Evolutionary conservation across 2,888 invertebrate genomes (phyloP).

Genomic region (Tricholauxania praeusta): DNA sequence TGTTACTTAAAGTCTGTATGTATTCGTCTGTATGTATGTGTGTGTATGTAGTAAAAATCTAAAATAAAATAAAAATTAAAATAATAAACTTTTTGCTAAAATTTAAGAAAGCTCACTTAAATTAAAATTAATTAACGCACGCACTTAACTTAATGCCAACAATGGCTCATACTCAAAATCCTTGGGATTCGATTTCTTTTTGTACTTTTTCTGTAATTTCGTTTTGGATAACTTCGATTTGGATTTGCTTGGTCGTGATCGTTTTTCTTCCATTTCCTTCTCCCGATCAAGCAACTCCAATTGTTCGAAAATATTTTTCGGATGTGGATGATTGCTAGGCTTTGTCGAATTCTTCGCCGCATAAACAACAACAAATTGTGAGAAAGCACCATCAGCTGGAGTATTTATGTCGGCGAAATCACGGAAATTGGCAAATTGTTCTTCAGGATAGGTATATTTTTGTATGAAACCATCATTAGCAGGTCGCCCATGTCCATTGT

Average conservation of each 20-base stretch:
- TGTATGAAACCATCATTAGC: slow-evolving; percentile 71
- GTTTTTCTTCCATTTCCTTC: slow-evolving; percentile 61
- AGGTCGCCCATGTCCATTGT: slow-evolving; percentile 80
- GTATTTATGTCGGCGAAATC: slow-evolving; percentile 92
- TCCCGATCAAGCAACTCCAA: slow-evolving; percentile 79
- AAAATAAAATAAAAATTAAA: no score
- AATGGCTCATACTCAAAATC: slow-evolving; percentile 66
- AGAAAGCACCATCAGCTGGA: slow-evolving; percentile 84
- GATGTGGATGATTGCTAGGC: slow-evolving; percentile 65
- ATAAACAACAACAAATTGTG: slow-evolving; percentile 86
- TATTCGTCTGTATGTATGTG: no score
- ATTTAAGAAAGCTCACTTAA: no score
- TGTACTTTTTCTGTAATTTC: slow-evolving; percentile 70
- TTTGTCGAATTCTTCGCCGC: slow-evolving; percentile 82
- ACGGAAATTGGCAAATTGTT: slow-evolving; percentile 90
- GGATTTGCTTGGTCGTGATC: slow-evolving; percentile 69
- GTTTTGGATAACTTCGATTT: slow-evolving; percentile 75
- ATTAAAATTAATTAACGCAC: no score
- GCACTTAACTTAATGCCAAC: slow-evolving; percentile 65
- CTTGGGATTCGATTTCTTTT: slow-evolving; percentile 65
- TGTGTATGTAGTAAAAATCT: no score
- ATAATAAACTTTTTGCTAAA: no score
- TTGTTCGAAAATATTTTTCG: slow-evolving; percentile 88
- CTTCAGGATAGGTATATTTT: slow-evolving; percentile 80
- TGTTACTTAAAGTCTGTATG: no score